These are phyloP conservation scores for Nephrotoma flavescens DNA, from an alignment of 2,888 invertebrate species.

Conservation along the genomic window DNA sequence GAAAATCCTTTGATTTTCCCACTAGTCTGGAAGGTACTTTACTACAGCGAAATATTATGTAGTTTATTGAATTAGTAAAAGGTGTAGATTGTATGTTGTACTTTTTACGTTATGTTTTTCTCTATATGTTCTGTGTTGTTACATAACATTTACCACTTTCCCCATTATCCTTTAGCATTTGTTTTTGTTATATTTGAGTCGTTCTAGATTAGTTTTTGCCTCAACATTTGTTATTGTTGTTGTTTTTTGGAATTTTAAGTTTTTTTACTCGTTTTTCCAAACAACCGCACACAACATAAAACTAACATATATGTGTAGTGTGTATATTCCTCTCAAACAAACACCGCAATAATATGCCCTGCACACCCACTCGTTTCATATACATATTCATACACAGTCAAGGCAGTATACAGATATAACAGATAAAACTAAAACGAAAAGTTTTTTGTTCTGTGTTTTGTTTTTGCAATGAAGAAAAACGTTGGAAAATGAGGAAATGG, in stretches of 20 bases:
- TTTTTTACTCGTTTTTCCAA: neutral
- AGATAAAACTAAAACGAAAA: neutral
- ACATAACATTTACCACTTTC: neutral
- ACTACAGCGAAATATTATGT: neutral
- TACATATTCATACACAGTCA: neutral
- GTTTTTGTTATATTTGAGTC: neutral
- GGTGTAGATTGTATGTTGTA: neutral
- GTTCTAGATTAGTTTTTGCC: neutral
- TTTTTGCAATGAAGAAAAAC: neutral
- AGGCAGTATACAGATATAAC: neutral
- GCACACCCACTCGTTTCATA: neutral
- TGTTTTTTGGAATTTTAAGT: neutral
- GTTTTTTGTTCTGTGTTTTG: neutral
- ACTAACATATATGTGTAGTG: neutral
- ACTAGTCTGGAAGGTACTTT: neutral
- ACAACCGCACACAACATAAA: neutral
- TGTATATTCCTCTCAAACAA: neutral
- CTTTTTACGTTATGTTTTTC: neutral
- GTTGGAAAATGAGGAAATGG: neutral
- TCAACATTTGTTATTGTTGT: neutral
- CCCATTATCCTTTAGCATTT: neutral
- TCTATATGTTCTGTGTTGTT: neutral
- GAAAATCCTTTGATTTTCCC: neutral
- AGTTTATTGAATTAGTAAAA: neutral
- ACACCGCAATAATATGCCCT: neutral